Conservation (phyloP, 2,113 vertebrate genomes). For the Bos javanicus region DNA sequence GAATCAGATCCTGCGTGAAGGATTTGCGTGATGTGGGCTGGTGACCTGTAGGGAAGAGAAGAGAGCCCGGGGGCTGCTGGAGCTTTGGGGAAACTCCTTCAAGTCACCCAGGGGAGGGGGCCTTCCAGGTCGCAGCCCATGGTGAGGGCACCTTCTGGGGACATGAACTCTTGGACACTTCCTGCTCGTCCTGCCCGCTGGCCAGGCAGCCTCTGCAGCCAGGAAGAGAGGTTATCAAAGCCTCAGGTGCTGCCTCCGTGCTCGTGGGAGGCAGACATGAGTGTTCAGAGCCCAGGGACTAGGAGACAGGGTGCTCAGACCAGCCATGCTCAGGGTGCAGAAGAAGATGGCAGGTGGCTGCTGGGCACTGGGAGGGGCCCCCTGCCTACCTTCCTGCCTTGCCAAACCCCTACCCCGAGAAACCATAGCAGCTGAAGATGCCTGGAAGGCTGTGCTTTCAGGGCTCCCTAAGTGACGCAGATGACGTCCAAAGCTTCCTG, state of each 20-base stretch:
- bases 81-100: no score
- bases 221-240: no score
- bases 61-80: accelerated
- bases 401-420: no score
- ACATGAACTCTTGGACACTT: accelerated
- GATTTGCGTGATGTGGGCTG: accelerated
- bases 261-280: accelerated
- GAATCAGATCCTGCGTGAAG: not conserved
- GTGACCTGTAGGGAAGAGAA: accelerated
- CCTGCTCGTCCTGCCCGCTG: accelerated
- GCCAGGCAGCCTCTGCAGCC: not conserved
- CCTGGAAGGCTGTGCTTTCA: not conserved
- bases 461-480: not conserved
- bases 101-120: accelerated
- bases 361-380: not conserved
- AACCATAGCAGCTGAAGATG: accelerated
- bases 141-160: accelerated
- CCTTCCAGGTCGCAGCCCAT: accelerated
- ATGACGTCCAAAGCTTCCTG: accelerated
- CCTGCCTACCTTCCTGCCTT: accelerated
- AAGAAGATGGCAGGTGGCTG: accelerated
- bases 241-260: accelerated
- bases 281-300: not conserved
- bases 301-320: not conserved
- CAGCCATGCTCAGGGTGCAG: not conserved